These are phyloP conservation scores for Actinia tenebrosa DNA, from an alignment of 64 coral and sea anemone genomes.

Conservation along the genomic window DNA sequence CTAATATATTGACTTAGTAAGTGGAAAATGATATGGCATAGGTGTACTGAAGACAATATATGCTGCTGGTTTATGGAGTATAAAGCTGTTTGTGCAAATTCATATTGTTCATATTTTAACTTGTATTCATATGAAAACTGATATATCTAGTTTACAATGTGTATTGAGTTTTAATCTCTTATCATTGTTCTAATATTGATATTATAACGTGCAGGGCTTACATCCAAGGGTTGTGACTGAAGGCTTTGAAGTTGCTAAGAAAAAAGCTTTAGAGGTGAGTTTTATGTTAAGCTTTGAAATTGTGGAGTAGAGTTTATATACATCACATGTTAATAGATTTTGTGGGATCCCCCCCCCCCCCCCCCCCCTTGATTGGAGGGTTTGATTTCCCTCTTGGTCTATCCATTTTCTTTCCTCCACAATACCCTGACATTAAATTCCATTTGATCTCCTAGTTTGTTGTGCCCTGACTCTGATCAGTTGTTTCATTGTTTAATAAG, in stretches of 20 bases:
- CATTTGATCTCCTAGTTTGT: too few species aligned
- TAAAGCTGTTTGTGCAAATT: neutral
- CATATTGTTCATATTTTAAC: neutral
- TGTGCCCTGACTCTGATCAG: too few species aligned
- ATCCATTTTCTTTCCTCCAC: too few species aligned
- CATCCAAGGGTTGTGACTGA: slow-evolving; percentile 88
- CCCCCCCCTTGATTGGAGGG: neutral
- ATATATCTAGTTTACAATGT: neutral
- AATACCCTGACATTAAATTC: too few species aligned
- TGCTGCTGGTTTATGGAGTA: too few species aligned
- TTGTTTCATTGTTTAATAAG: too few species aligned
- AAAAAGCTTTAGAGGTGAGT: slow-evolving; percentile 84
- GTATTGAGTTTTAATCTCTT: neutral
- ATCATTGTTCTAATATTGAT: neutral
- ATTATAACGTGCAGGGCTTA: slow-evolving; percentile 49
- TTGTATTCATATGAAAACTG: neutral
- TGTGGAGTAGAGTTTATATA: neutral
- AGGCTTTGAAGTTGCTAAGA: slow-evolving; percentile 95
- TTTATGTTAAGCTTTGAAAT: neutral
- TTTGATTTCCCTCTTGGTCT: too few species aligned
- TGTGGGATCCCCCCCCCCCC: too few species aligned
- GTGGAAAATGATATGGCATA: too few species aligned
- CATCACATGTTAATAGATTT: too few species aligned
- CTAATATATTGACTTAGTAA: too few species aligned
- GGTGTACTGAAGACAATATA: too few species aligned